Evolutionary conservation across 2,113 vertebrate genomes (phyloP), one percentile per base, ranked within the genome.

Genomic region (Xiphophorus couchianus): DNA sequence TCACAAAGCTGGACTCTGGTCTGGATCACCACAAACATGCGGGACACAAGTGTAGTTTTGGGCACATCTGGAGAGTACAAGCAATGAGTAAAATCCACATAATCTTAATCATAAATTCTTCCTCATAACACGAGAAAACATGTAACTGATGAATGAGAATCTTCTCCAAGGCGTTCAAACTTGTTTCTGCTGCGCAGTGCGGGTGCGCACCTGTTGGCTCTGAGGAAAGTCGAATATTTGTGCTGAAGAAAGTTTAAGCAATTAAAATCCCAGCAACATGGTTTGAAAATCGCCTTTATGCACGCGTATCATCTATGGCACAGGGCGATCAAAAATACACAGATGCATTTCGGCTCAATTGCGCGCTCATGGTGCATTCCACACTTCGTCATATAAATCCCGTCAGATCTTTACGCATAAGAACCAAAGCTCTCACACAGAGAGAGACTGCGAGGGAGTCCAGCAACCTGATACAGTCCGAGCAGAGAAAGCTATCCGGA

Each of bases 21-120:
- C 77, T 92, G 89, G 85, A 91, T 97, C 96, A 97, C 93, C 96
- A 95, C 94, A 93, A 88, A 91, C 93, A 85, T 73, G 92, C 94
- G 86, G 92, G 95, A 93, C 95, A 93, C 93, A 93, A 92, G 94
- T 94, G 95, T 94, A 93, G 95, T 89, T 95, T 92, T 87, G 96
- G 95, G 93, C 94, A 92, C 94, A 94, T 94, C 91, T 92, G 93
- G 89, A 91, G 93, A 94, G 80, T 91, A 93, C 94, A 93, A 75
- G 90, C 91, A 92, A 93, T 91, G 93, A 94, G 93, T 95, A 93
- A 93, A 95, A 96, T 95, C 97, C 96, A 94, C 97, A 98, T 97
- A 96, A 95, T 97, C 96, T 95, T 94, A 94, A 95, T 91, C 93
- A 94, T 93, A 75, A 91, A 81, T 81, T 81, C 74, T 76, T 92